Base-by-base conservation (phyloP, 2,113 vertebrate genomes). In the Scophthalmus maximus region DNA sequence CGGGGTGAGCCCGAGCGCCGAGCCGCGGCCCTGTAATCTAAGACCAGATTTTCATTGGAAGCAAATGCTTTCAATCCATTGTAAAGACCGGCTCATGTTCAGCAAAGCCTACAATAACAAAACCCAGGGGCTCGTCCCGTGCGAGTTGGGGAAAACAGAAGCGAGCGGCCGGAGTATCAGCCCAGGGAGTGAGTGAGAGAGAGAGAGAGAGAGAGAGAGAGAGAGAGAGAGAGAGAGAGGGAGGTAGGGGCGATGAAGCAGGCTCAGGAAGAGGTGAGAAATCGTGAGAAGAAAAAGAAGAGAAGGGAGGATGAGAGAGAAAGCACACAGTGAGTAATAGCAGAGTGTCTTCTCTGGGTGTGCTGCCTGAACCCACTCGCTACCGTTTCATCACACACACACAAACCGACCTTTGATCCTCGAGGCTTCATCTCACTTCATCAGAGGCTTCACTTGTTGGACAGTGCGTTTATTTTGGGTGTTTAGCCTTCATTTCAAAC, bases 11-110 rank as follows among this genome's bases (percentile, higher is more conserved):
- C n/a, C n/a, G 32, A 34, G 32, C 32, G 9, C 51, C 27, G 53
- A 78, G 89, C 93, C 91, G 91, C 94, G 94, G 95, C 92, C 93
- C 93, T 97, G 97, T 97, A 98, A 99, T 98, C 96, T 95, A 96
- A 99, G 95, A 98, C 95, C 95, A 95, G 95, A 96, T 98, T 98
- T 97, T 98, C 97, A 99, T 98, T 98, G 95, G 96, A 97, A 98
- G 96, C 96, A 99, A 98, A 98, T 98, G 97, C 96, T 95, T 94
- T 95, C 95, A 98, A 98, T 98, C 95, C 95, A 94, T 94, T 93
- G 96, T 97, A 97, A 97, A 99, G 96, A 97, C 95, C 94, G 93
- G 94, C 96, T 94, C 95, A 94, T 97, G 96, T 97, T 97, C 96
- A 92, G 95, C 95, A 96, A 97, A 97, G 95, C 95, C 95, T 98